These are phyloP conservation scores for Diarsia dahlii DNA, from an alignment of 2,888 invertebrate species.

Conservation along the genomic window DNA sequence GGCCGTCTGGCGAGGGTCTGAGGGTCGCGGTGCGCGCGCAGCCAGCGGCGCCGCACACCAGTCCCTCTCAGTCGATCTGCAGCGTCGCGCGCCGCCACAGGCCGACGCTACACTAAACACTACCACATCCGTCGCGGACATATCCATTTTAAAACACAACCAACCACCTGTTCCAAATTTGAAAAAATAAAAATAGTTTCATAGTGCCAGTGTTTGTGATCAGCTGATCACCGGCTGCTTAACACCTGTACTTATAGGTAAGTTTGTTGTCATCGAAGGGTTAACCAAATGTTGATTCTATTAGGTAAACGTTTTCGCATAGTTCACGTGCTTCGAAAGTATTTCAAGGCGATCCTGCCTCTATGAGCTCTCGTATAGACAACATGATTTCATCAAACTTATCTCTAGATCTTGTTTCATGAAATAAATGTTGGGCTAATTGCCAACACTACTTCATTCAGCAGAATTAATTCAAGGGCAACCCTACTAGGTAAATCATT, in stretches of 20 bases:
- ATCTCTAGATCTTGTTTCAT: constrained; percentile 47
- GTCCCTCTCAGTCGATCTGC: constrained; percentile 84
- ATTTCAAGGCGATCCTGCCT: constrained; percentile 89
- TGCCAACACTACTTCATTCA: constrained; percentile 32
- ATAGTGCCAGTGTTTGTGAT: constrained; percentile 64
- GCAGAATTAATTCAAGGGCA: constrained; percentile 43
- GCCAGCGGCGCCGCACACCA: constrained; percentile 55
- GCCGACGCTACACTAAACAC: constrained; percentile 70
- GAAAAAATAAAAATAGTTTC: constrained; percentile 49
- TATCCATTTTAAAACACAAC: constrained; percentile 64
- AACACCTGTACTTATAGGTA: constrained; percentile 75
- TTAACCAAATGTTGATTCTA: constrained; percentile 81
- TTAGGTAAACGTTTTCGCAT: constrained; percentile 87
- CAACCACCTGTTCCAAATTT: constrained; percentile 60
- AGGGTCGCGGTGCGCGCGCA: constrained; percentile 81
- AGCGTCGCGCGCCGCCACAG: constrained; percentile 81
- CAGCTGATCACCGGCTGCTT: constrained; percentile 60
- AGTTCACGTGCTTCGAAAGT: constrained; percentile 89
- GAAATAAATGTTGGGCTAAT: constrained; percentile 45
- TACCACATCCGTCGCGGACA: constrained; percentile 62
- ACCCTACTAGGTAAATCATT: constrained; percentile 7
- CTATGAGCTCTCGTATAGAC: constrained; percentile 75
- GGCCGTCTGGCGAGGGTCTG: constrained; percentile 73
- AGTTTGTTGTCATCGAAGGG: constrained; percentile 72
- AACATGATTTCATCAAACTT: constrained; percentile 67